Conservation (phyloP, 1,140 invertebrate species). For the Streblospio benedicti region DNA sequence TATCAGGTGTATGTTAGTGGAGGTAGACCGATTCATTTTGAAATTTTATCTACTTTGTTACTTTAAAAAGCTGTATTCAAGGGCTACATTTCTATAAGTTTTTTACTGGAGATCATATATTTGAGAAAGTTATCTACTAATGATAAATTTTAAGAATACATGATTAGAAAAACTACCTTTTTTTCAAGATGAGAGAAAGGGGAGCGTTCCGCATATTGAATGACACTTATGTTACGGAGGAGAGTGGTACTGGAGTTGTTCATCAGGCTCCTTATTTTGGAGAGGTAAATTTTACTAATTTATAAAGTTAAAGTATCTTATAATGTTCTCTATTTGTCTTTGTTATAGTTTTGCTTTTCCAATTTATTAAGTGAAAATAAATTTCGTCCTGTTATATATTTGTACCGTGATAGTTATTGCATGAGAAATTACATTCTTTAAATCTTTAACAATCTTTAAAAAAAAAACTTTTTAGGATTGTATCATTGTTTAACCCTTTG, state of each 20-base stretch:
- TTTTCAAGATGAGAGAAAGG: constrained; percentile 49
- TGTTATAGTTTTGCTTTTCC: neutral
- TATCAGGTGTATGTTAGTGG: neutral
- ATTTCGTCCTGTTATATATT: neutral
- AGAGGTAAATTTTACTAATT: constrained; percentile 52
- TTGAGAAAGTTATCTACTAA: too few relatives aligned
- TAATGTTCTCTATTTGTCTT: neutral
- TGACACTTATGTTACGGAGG: constrained; percentile 89
- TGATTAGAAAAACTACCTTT: constrained; percentile 1
- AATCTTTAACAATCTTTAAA: too few relatives aligned
- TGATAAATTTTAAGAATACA: neutral
- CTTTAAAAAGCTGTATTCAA: too few relatives aligned
- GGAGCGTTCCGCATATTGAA: constrained; percentile 78
- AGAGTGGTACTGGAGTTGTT: constrained; percentile 96
- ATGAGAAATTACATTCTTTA: too few relatives aligned
- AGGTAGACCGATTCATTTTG: too few relatives aligned
- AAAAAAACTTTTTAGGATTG: too few relatives aligned
- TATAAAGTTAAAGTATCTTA: neutral
- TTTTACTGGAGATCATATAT: too few relatives aligned
- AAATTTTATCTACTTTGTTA: too few relatives aligned
- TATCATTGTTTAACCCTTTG: too few relatives aligned
- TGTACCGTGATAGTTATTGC: too few relatives aligned
- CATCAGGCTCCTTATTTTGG: constrained; percentile 99
- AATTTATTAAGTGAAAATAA: neutral
- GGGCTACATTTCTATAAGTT: too few relatives aligned